Base-by-base conservation (phyloP, 2,888 invertebrate species). In the Syrphus vitripennis region DNA sequence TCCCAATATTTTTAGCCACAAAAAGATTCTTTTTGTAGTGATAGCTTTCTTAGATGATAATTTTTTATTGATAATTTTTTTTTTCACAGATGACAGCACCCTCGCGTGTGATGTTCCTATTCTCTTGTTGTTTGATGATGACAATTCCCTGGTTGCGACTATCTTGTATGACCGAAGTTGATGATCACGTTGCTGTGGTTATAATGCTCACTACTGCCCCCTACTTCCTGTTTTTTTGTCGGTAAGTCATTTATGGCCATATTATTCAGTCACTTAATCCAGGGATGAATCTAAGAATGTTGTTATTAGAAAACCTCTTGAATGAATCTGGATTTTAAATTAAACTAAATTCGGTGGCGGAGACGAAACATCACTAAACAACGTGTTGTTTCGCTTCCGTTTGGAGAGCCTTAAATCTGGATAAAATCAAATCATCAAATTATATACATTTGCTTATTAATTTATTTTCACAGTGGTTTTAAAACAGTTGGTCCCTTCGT, bases 401-500 rank as follows among this genome's bases (percentile, higher is more conserved):
- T n/a, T n/a, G n/a, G n/a, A n/a, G n/a, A n/a, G n/a, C n/a, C n/a
- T n/a, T n/a, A n/a, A n/a, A n/a, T n/a, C n/a, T n/a, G n/a, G n/a
- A n/a, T n/a, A n/a, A n/a, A n/a, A n/a, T n/a, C n/a, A n/a, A n/a
- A n/a, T n/a, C n/a, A n/a, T n/a, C n/a, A n/a, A n/a, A n/a, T n/a
- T n/a, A n/a, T n/a, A n/a, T n/a, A n/a, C n/a, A n/a, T n/a, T n/a
- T n/a, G n/a, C n/a, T n/a, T n/a, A n/a, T n/a, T n/a, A n/a, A n/a
- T n/a, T 48, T 76, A 88, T 79, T 88, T 93, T 94, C 50, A 93
- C 4, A 98, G 99, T 90, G 99, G 98, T 14, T 98, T 99, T 92
- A 98, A 98, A 93, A 98, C 98, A 0, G 98, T 99, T 1, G 99
- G 99, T 4, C 99, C 99, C 0, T 99, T 99, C 95, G 99, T 99